These are phyloP conservation scores for Palythoa heliodiscus DNA, from an alignment of 92 coral and sea anemone genomes.

Conservation along the genomic window DNA sequence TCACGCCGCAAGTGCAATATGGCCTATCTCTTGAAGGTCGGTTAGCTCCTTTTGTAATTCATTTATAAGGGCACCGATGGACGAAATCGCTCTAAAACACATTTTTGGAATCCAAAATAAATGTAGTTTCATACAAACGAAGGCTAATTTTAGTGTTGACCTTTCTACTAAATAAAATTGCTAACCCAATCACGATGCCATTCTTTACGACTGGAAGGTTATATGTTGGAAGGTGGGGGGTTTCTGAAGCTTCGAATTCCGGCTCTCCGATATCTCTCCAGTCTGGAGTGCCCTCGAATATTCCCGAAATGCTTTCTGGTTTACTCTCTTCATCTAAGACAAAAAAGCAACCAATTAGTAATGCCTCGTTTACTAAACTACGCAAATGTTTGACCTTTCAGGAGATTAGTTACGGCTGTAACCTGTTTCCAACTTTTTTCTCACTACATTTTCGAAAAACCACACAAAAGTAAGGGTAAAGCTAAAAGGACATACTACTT, in stretches of 20 bases:
- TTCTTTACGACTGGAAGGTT: constrained; percentile 86
- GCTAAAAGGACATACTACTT: no score
- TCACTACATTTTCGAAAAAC: no score
- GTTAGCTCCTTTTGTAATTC: no score
- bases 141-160: background rate
- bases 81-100: no score
- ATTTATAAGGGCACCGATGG: no score
- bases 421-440: no score
- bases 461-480: no score
- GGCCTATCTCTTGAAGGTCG: no score
- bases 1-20: no score
- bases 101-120: background rate
- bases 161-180: background rate
- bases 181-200: constrained; percentile 82
- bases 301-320: constrained; percentile 70
- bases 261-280: constrained; percentile 55
- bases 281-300: constrained; percentile 79
- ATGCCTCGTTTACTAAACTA: no score
- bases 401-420: no score
- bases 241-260: constrained; percentile 89
- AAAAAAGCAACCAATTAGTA: background rate
- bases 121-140: background rate
- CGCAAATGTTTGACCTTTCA: no score
- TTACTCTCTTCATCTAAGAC: constrained; percentile 11
- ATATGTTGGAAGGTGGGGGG: constrained; percentile 89